Evolutionary conservation across 2,888 invertebrate species (phyloP).

Genomic region (Oligia latruncula): DNA sequence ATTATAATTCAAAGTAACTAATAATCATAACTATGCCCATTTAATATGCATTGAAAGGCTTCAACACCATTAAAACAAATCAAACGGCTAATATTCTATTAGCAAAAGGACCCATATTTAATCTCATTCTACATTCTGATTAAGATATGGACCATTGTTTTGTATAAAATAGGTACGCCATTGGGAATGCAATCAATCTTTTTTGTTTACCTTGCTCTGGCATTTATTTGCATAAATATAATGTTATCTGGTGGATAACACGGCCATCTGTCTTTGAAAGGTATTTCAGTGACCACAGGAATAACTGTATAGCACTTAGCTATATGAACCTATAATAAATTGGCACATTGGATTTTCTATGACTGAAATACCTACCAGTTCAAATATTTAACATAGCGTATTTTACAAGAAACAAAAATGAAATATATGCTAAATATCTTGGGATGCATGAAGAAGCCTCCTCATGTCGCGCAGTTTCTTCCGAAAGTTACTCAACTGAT

Average conservation of each 20-base stretch:
- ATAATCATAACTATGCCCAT: too few relatives aligned
- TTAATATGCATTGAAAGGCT: conserved; percentile 30
- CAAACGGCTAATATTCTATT: conserved; percentile 54
- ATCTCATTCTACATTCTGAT: conserved; percentile 63
- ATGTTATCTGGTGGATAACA: conserved; percentile 51
- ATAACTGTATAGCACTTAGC: not conserved
- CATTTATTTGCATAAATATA: conserved; percentile 68
- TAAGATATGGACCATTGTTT: conserved; percentile 68
- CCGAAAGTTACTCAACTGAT: too few relatives aligned
- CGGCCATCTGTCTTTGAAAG: conserved; percentile 46
- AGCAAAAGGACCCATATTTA: conserved; percentile 53
- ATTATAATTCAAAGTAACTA: conserved; percentile 19
- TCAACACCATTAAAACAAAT: conserved; percentile 48
- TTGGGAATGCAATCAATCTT: conserved; percentile 62
- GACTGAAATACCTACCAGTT: not conserved
- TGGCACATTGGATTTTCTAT: not conserved
- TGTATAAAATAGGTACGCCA: conserved; percentile 57
- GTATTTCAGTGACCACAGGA: conserved; percentile 49
- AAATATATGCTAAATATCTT: too few relatives aligned
- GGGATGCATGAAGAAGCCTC: too few relatives aligned
- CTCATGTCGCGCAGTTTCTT: too few relatives aligned
- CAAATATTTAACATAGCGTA: too few relatives aligned
- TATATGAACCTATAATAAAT: not conserved
- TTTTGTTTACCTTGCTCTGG: conserved; percentile 60
- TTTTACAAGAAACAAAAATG: too few relatives aligned